Evolutionary conservation across 2,113 vertebrate genomes (phyloP).

Genomic region (Erythrolamprus reginae): DNA sequence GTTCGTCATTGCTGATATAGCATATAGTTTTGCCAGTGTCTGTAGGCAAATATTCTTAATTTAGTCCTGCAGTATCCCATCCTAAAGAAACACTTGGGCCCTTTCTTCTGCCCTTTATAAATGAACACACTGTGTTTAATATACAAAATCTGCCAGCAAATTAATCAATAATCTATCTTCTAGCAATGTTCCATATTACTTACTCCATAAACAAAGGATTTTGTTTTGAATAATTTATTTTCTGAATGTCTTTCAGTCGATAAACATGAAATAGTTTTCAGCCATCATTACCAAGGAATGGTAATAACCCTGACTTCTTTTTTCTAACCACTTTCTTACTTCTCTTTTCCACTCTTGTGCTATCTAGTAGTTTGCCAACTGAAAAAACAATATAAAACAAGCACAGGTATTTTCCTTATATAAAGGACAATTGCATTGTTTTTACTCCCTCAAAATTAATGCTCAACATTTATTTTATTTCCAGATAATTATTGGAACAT

Average conservation of each 20-base stretch:
- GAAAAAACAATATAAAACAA: not conserved
- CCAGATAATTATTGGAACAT: not conserved
- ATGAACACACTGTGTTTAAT: not conserved
- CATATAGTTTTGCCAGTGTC: not conserved
- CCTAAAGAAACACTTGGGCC: not conserved
- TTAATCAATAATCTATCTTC: not conserved
- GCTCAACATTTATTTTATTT: not conserved
- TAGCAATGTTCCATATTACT: not conserved
- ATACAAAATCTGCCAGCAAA: not conserved
- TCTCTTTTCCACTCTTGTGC: not conserved
- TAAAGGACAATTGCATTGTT: not conserved
- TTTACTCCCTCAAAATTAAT: not conserved
- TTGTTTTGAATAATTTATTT: conserved; percentile 18
- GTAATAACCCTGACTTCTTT: not conserved
- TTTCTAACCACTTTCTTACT: not conserved
- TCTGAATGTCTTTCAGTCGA: not conserved
- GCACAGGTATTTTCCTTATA: not conserved
- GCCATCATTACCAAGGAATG: not conserved
- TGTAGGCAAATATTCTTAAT: not conserved
- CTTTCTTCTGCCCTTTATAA: not conserved
- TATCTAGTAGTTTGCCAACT: not conserved
- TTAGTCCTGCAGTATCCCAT: not conserved
- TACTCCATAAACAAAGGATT: not conserved
- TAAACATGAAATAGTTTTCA: not conserved
- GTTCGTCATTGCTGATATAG: no score